These are phyloP conservation scores for Tenodera sinensis DNA, from an alignment of 2,888 invertebrate species.

Conservation along the genomic window DNA sequence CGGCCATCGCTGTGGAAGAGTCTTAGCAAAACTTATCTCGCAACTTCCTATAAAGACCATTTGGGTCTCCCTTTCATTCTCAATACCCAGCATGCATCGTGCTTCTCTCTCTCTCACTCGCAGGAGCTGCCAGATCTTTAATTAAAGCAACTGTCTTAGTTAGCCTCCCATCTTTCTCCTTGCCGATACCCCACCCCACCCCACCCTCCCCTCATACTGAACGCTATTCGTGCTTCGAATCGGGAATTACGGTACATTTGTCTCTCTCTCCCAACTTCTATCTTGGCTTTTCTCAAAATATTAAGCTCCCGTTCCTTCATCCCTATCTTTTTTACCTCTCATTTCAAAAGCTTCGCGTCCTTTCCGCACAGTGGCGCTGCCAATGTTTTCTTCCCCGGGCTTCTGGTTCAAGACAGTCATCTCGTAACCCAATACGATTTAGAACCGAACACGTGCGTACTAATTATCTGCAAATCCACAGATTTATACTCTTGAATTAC, in stretches of 20 bases:
- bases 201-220: constrained; percentile 9
- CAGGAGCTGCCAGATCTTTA: constrained; percentile 26
- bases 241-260: constrained; percentile 22
- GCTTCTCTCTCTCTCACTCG: neutral
- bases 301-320: neutral
- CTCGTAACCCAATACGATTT: too few relatives aligned
- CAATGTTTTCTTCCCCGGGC: neutral
- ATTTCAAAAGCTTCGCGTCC: neutral
- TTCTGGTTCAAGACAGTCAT: too few relatives aligned
- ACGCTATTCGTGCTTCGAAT: constrained; percentile 28
- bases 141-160: constrained; percentile 32
- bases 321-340: neutral
- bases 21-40: constrained; percentile 20
- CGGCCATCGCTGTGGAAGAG: neutral
- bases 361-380: neutral
- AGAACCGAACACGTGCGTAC: too few relatives aligned
- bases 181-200: constrained; percentile 11
- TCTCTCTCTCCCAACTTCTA: constrained; percentile 2
- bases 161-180: constrained; percentile 16
- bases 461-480: too few relatives aligned
- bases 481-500: too few relatives aligned
- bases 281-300: constrained; percentile 16
- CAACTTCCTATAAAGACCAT: constrained; percentile 11
- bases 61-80: constrained; percentile 14
- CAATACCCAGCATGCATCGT: constrained; percentile 10